Base-by-base conservation (phyloP, 2,113 vertebrate genomes). In the Enhydra lutris region DNA sequence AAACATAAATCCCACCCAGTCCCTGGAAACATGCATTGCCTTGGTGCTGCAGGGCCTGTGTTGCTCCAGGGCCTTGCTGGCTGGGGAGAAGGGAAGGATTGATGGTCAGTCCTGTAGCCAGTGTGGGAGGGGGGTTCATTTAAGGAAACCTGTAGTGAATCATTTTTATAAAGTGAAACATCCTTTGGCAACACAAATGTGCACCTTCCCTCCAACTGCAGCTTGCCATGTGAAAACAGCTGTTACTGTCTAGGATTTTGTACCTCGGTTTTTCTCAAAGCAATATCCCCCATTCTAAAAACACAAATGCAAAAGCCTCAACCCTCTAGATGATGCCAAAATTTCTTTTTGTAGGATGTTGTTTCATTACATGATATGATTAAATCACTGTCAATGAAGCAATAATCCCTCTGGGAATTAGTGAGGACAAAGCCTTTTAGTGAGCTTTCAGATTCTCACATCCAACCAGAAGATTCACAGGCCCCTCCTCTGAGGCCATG, bases 121-220 rank as follows among this genome's bases (percentile, higher is more conserved):
- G 12, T 36, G 55, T 31, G 5, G 52, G 29, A 82, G 12, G 59
- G 9, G 4, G 1, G 34, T 11, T 10, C 0, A 78, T 12, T 85
- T 61, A 67, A 92, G 26, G 74, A 84, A 92, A 50, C 52, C 71
- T 69, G 24, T 47, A 76, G 55, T 45, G 24, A 83, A 55, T 26
- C n/a, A 93, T 69, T 96, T 94, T 73, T 61, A 74, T 29, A 82
- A 95, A 90, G 84, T 18, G 29, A 90, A 89, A 59, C 50, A 55
- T 50, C 31, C n/a, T 71, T 83, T 82, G 73, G 39, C 61, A 85
- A 36, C 6, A 6, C 52, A 39, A 83, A 21, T 59, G n/a, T 45
- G 45, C 73, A 24, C 39, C 14, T 21, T 73, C 18, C 23, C 15
- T 47, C 26, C n/a, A 3, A 36, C 59, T 31, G 1, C 4, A 14